phyloP scores from a whole-genome alignment of 2,888 invertebrate species.

The Folsomia candida region DNA sequence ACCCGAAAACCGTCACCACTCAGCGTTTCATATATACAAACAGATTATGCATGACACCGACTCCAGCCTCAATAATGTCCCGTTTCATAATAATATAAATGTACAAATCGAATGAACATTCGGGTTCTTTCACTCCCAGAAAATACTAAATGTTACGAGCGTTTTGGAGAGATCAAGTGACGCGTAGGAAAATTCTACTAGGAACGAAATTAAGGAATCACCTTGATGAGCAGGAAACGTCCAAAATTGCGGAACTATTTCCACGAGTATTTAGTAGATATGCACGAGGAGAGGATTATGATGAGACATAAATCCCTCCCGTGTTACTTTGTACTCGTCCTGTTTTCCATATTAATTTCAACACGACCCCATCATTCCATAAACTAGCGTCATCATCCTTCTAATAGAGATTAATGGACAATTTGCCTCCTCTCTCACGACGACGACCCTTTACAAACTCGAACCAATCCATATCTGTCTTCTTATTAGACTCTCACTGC shows the following conservation, averaged over 20 bases:
- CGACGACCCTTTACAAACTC: neutral
- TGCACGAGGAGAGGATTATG: too few relatives aligned
- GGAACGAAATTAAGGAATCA: too few relatives aligned
- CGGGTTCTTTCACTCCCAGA: too few relatives aligned
- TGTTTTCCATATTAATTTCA: conserved; percentile 49
- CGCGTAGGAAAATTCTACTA: too few relatives aligned
- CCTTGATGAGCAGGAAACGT: too few relatives aligned
- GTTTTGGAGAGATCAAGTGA: too few relatives aligned
- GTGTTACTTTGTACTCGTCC: conserved; percentile 17
- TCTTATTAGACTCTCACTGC: too few relatives aligned
- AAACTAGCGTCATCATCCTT: conserved; percentile 48
- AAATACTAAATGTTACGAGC: too few relatives aligned
- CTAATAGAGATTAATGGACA: conserved; percentile 49
- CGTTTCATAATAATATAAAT: neutral
- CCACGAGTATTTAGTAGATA: too few relatives aligned
- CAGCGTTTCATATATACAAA: neutral
- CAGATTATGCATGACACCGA: neutral
- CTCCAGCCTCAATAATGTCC: neutral
- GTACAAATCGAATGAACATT: too few relatives aligned
- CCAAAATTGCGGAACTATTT: too few relatives aligned
- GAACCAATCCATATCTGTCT: conserved; percentile 11
- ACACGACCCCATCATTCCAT: conserved; percentile 47
- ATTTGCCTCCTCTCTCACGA: conserved; percentile 18
- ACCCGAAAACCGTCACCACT: conserved; percentile 19
- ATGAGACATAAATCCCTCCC: neutral